Conservation (phyloP, 2,888 invertebrate species). For the Mamestra brassicae region DNA sequence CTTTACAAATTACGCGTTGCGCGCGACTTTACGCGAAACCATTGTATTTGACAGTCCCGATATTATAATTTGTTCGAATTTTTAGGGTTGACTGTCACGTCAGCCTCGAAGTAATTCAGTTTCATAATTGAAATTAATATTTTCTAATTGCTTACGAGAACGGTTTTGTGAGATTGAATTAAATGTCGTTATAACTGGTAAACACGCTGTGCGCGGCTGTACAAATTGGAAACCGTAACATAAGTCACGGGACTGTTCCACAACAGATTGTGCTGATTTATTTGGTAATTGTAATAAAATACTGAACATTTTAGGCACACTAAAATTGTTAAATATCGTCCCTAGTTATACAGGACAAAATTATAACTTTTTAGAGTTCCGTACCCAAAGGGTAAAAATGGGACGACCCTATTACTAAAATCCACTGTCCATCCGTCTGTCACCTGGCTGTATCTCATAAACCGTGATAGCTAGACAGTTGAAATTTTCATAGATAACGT, state of each 20-base stretch:
- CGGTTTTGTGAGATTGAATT: slow-evolving; percentile 43
- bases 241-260: slow-evolving; percentile 29
- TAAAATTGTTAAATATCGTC: slow-evolving; percentile 4
- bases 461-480: too few relatives aligned
- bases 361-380: neutral
- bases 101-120: slow-evolving; percentile 18
- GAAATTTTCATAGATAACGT: too few relatives aligned
- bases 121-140: slow-evolving; percentile 48
- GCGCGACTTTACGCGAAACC: slow-evolving; percentile 22
- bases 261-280: slow-evolving; percentile 53
- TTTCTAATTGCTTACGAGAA: slow-evolving; percentile 47
- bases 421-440: too few relatives aligned
- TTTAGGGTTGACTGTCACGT: slow-evolving; percentile 52
- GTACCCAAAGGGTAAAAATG: too few relatives aligned
- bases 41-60: slow-evolving; percentile 42
- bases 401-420: too few relatives aligned
- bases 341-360: neutral
- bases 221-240: slow-evolving; percentile 42
- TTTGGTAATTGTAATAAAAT: slow-evolving; percentile 42
- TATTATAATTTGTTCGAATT: slow-evolving; percentile 36
- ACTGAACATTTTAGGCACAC: slow-evolving; percentile 17
- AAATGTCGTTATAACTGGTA: slow-evolving; percentile 34
- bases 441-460: too few relatives aligned
- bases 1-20: slow-evolving; percentile 51
- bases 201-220: slow-evolving; percentile 42